Evolutionary conservation across 2,113 vertebrate genomes (phyloP), one percentile per base, ranked within the genome.

Genomic region (Lophotis ruficrista): DNA sequence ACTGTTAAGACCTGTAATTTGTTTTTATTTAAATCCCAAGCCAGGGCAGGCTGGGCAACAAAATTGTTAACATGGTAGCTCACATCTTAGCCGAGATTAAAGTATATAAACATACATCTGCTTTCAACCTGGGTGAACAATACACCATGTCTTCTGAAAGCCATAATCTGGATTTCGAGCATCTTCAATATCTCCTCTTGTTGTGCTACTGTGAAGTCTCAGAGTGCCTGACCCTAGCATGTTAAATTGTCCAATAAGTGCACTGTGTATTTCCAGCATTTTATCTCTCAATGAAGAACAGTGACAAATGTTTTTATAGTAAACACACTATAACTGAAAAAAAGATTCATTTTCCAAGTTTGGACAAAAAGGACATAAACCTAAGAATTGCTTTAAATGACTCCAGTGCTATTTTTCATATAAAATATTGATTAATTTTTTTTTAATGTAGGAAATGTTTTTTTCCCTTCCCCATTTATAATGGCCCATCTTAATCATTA

Each of bases 1-100:
- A 98, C 98, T 98, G 98, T 98, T 98, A 98, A 98, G 98, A 98
- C 97, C 97, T 98, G 97, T 98, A 98, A 98, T 98, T 98, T 98
- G 98, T 98, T 98, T 98, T 98, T 98, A 98, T 98, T 98, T 98
- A 98, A 98, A 98, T 98, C 97, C 97, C 97, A 94, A 97, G 95
- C 97, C 98, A 97, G 97, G 98, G 97, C 83, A 85, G 96, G 77
- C 92, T 93, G 96, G 97, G 97, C 96, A 95, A 97, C 96, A 92
- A 95, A 97, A 97, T 93, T 93, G 91, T 97, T 96, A 97, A 97
- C 97, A 93, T 88, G 94, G 98, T 96, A 94, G 95, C 97, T 97
- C 96, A 87, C 92, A 95, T 93, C 64, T 83, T 91, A 98, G 98
- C 96, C 30, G 78, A 97, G 97, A 98, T 97, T 98, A 95, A 97